A percentile compares a stretch with the other conserved stretches of the same genome.
phyloP scores from a whole-genome alignment of 1,140 invertebrate genomes.

The Halyomorpha halys region DNA sequence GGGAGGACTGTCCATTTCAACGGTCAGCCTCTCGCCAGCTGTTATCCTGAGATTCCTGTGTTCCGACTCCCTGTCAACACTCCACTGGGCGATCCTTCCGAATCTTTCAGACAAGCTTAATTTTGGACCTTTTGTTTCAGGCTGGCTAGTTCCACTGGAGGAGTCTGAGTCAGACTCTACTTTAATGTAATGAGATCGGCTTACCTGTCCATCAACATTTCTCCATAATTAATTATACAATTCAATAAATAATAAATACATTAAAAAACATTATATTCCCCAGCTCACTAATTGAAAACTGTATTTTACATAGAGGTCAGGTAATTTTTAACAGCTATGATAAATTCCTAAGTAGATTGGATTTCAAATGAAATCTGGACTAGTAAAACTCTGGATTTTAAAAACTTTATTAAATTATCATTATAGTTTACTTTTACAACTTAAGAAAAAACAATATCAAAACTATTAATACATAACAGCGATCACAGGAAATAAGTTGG shows the following conservation, averaged over 20 bases:
- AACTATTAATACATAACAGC: too few relatives aligned
- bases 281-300: too few relatives aligned
- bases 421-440: too few relatives aligned
- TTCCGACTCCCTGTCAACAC: constrained; percentile 64
- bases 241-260: not conserved
- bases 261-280: not conserved
- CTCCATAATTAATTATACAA: not conserved
- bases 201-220: constrained; percentile 25
- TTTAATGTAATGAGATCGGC: constrained; percentile 32
- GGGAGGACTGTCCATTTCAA: constrained; percentile 32
- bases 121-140: constrained; percentile 38
- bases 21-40: constrained; percentile 49
- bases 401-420: too few relatives aligned
- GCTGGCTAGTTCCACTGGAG: constrained; percentile 28
- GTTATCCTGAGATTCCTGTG: constrained; percentile 67
- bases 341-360: too few relatives aligned
- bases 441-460: too few relatives aligned
- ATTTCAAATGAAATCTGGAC: too few relatives aligned
- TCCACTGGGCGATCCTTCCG: constrained; percentile 81
- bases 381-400: too few relatives aligned
- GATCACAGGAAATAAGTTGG: too few relatives aligned
- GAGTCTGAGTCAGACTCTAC: constrained; percentile 37
- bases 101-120: constrained; percentile 69
- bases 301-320: too few relatives aligned
- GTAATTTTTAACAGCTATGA: too few relatives aligned